Base-by-base conservation (phyloP, 2,797 vertebrate genomes). In the Trachops cirrhosus region DNA sequence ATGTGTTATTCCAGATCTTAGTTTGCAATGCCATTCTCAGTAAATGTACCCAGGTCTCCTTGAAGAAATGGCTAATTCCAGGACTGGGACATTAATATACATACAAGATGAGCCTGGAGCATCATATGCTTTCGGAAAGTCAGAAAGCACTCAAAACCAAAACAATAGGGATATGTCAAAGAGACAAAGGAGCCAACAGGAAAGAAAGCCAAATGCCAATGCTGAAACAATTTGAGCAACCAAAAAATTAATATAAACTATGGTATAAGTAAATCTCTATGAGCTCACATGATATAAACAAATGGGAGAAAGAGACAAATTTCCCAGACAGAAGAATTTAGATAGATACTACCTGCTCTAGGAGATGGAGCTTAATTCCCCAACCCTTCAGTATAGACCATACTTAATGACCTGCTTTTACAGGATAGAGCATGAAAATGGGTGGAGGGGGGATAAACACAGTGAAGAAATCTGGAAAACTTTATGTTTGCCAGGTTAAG, bases 381-480 rank as follows among this genome's bases (percentile, higher is more conserved):
- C 4, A 73, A 34, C 6, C 29, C 5, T 71, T 80, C 21, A 85
- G 3, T 68, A 15, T 18, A 24, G 14, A 74, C 7, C 14, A 0
- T 83, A 39, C n/a, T 64, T 59, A 44, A 50, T 80, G 14, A 44
- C 19, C 64, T 91, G 5, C 32, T 71, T 85, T 73, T 59, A n/a
- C 34, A 74, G 15, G 41, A 48, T 19, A 50, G n/a, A 74, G 2
- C n/a, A 41, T n/a, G 34, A 48, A 64, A 83, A 77, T 21, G 6
- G 11, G 3, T 16, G 5, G 5, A 14, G 3, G 2, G 9, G 4
- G 9, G 9, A 0, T 32, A 62, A 54, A 16, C 46, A 32, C 21
- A 46, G 46, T 50, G n/a, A 14, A 78, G 26, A 73, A 91, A 87
- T 32, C 22, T 83, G 59, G 0, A 21, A 68, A 77, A 16, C 24